Conservation (phyloP, 2,113 vertebrate species). For the Podarcis raffonei region DNA sequence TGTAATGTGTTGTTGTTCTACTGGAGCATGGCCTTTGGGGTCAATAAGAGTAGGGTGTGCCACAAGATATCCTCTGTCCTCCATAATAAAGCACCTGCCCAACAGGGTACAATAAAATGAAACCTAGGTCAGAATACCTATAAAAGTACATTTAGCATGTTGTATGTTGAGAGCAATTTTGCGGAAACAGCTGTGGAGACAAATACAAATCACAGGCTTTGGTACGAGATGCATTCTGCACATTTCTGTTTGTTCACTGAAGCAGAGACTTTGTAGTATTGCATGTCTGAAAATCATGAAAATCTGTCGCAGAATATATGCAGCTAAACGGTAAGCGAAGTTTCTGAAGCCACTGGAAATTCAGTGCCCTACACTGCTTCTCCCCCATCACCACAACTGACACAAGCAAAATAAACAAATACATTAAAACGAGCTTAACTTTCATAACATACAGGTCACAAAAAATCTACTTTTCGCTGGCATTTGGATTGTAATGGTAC, state of each 20-base stretch:
- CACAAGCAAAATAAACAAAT: background rate
- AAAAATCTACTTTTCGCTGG: background rate
- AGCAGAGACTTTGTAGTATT: background rate
- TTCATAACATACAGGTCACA: background rate
- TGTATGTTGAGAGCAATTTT: background rate
- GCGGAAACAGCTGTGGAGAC: background rate
- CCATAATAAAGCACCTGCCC: conserved; percentile 97
- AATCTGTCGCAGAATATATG: background rate
- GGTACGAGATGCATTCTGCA: background rate
- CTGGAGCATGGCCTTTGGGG: conserved; percentile 95
- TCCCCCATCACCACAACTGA: too few species aligned
- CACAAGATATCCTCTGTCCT: conserved; percentile 96
- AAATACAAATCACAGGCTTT: background rate
- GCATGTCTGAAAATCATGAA: background rate
- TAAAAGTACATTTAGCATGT: background rate
- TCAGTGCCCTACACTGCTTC: background rate
- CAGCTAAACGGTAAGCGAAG: background rate
- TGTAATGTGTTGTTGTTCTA: conserved; percentile 98
- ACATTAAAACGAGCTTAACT: background rate
- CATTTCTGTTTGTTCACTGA: background rate
- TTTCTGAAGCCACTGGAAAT: background rate
- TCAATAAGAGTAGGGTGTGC: conserved; percentile 98
- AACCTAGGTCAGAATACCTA: background rate
- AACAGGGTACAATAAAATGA: background rate
- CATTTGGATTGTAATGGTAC: background rate